phyloP scores from a whole-genome alignment of 2,113 vertebrate species.

The Riparia riparia region DNA sequence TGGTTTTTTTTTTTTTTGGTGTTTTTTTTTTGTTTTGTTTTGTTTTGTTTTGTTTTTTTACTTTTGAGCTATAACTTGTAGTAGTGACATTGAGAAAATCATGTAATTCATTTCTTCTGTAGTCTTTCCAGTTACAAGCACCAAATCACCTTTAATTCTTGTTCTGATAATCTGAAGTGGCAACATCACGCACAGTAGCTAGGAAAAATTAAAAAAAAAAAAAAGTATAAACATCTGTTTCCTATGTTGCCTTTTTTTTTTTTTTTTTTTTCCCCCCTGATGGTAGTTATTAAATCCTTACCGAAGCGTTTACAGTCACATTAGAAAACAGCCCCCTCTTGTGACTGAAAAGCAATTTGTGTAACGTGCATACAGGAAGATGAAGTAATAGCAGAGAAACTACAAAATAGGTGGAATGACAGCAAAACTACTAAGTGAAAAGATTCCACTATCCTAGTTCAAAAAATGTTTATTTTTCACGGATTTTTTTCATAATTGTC shows the following conservation, averaged over 20 bases:
- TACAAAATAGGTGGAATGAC: background rate
- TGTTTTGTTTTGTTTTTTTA: background rate
- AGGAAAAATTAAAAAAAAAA: background rate
- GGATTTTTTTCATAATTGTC: background rate
- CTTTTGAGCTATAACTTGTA: background rate
- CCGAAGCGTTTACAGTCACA: background rate
- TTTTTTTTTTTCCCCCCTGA: background rate
- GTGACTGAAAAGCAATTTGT: constrained; percentile 50
- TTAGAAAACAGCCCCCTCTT: constrained; percentile 76
- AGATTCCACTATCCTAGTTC: background rate
- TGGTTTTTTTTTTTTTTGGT: background rate
- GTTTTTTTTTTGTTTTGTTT: background rate
- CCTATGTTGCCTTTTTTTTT: background rate
- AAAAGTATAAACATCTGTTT: constrained; percentile 8
- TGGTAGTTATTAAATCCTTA: background rate
- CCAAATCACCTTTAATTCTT: background rate
- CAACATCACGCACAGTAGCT: background rate
- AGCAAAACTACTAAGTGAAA: background rate
- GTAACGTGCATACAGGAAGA: background rate
- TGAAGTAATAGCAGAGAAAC: background rate
- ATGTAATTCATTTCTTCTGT: background rate
- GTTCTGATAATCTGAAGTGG: background rate
- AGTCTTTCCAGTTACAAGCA: background rate
- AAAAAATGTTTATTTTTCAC: background rate
- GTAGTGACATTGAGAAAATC: background rate